These are phyloP conservation scores for Proisotoma minuta DNA, from an alignment of 2,888 invertebrate genomes.

Conservation along the genomic window DNA sequence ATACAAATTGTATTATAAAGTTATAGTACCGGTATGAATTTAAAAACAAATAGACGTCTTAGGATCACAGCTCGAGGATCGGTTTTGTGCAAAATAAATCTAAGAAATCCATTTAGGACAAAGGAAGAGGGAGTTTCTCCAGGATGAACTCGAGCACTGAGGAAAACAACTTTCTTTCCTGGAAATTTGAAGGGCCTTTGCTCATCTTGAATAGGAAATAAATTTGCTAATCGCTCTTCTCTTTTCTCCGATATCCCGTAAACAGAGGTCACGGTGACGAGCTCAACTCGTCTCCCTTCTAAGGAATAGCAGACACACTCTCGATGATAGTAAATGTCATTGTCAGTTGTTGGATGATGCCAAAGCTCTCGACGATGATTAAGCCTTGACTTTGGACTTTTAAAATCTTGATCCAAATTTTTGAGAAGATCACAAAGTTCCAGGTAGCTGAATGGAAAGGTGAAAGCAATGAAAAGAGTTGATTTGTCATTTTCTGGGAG, in stretches of 20 bases:
- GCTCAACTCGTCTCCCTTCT: constrained; percentile 71
- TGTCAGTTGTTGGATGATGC: constrained; percentile 49
- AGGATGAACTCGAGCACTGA: constrained; percentile 85
- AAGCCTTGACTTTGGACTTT: not conserved
- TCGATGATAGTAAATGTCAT: constrained; percentile 77
- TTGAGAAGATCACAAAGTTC: constrained; percentile 71
- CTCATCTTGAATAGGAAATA: constrained; percentile 66
- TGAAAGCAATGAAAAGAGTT: constrained; percentile 81
- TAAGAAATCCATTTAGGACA: constrained; percentile 84
- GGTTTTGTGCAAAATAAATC: constrained; percentile 67
- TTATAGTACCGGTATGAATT: constrained; percentile 85
- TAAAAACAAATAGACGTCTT: constrained; percentile 75
- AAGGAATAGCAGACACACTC: constrained; percentile 74
- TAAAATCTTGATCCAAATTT: constrained; percentile 59
- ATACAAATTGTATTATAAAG: no score
- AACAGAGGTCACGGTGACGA: constrained; percentile 76
- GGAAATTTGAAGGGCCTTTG: constrained; percentile 69
- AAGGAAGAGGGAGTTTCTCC: constrained; percentile 62
- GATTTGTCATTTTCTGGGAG: constrained; percentile 66
- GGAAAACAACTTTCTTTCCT: constrained; percentile 75
- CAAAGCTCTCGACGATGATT: not conserved
- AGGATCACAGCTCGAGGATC: constrained; percentile 71
- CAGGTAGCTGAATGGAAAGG: constrained; percentile 80
- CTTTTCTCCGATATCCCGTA: constrained; percentile 68
- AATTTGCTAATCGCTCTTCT: constrained; percentile 66